phyloP scores from a whole-genome alignment of 1,140 invertebrate species.

The Calosoma granatense region DNA sequence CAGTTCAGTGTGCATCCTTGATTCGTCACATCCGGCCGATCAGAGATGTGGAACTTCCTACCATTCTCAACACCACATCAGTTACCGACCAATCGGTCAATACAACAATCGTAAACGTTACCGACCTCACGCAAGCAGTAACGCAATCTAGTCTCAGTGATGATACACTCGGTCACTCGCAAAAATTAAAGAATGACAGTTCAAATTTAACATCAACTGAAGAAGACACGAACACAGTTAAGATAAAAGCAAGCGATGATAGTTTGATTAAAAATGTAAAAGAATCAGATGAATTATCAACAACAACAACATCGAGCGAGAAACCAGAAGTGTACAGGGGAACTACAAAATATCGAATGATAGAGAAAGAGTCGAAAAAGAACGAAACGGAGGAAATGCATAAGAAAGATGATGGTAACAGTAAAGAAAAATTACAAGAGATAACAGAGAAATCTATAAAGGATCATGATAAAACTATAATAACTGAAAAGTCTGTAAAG shows the following conservation, averaged over 20 bases:
- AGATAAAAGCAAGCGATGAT: background rate
- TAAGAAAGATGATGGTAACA: no score
- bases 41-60: background rate
- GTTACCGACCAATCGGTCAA: background rate
- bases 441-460: no score
- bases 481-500: background rate
- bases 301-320: no score
- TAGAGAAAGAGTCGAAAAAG: no score
- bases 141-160: background rate
- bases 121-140: no score
- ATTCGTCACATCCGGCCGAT: background rate
- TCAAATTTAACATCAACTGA: background rate
- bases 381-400: no score
- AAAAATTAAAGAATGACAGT: background rate
- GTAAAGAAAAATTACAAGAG: no score
- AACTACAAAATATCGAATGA: no score
- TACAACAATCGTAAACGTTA: no score
- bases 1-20: background rate
- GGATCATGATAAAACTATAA: background rate
- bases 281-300: background rate
- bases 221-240: background rate
- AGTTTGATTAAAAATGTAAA: background rate
- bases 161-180: background rate
- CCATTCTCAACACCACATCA: background rate
- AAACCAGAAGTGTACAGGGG: no score